Conservation (phyloP, 2,113 vertebrate species). For the Neolamprologus toae region DNA sequence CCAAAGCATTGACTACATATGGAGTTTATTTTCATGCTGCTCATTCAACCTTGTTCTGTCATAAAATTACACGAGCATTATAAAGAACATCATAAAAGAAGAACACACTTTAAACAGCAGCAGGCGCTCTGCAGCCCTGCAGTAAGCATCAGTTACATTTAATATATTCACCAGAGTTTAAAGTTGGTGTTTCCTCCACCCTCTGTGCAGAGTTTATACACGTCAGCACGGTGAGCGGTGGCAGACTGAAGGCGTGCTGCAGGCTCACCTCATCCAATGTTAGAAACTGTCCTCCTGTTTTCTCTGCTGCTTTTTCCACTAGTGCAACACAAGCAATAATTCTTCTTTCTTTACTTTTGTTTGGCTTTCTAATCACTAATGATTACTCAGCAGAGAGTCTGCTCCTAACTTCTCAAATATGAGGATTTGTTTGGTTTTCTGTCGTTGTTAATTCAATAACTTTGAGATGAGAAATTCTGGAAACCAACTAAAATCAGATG, state of each 20-base stretch:
- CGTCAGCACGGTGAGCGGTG: background rate
- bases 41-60: rapidly evolving
- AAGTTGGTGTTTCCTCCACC: background rate
- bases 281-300: background rate
- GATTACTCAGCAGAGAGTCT: background rate
- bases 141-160: background rate
- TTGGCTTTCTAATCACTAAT: background rate
- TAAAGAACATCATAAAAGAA: background rate
- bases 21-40: rapidly evolving
- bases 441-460: background rate
- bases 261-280: background rate
- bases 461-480: background rate
- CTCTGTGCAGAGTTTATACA: background rate
- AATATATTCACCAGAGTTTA: background rate
- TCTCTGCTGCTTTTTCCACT: background rate
- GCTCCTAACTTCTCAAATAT: background rate
- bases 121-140: background rate
- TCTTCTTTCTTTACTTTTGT: background rate
- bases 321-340: background rate
- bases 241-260: background rate
- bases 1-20: background rate
- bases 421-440: background rate
- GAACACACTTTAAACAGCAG: rapidly evolving
- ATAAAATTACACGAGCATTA: background rate
- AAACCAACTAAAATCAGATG: background rate